A percentile compares a stretch with the other conserved stretches of the same genome.
Conservation (phyloP, 2,113 vertebrate species). For the Pogona vitticeps region DNA sequence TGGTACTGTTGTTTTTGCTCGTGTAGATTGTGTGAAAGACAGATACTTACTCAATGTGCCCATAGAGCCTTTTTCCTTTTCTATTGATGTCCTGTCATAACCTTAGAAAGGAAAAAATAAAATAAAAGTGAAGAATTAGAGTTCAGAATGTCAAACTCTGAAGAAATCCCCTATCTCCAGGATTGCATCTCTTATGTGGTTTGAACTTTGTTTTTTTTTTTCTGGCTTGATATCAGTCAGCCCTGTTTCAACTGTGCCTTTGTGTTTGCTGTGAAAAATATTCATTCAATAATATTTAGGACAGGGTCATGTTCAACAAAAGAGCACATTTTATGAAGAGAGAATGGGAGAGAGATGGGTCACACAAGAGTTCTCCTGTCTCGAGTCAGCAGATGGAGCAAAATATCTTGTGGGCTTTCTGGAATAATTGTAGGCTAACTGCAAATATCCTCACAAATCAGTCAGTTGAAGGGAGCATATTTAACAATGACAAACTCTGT, state of each 20-base stretch:
- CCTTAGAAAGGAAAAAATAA: no score
- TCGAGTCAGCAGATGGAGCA: constrained; percentile 12
- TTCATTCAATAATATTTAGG: background rate
- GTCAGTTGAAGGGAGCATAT: constrained; percentile 14
- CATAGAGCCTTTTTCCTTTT: background rate
- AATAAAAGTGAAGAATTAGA: no score
- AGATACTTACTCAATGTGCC: background rate
- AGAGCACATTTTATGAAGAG: background rate
- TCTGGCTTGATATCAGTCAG: background rate
- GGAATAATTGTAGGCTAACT: constrained; percentile 33
- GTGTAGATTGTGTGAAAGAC: background rate
- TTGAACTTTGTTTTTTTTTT: background rate
- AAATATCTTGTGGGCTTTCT: background rate
- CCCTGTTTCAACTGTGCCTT: background rate
- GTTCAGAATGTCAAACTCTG: background rate
- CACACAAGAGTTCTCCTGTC: background rate
- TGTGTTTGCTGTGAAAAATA: background rate
- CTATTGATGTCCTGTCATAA: no score
- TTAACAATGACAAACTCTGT: constrained; percentile 20
- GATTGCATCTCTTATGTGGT: background rate
- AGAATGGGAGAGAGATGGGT: background rate
- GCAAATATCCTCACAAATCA: constrained; percentile 23
- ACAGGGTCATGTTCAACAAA: constrained; percentile 2
- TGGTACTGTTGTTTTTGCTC: background rate
- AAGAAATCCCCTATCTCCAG: background rate